phyloP scores from a whole-genome alignment of 2,797 vertebrate species.

The Ctenopoma kingsleyae region DNA sequence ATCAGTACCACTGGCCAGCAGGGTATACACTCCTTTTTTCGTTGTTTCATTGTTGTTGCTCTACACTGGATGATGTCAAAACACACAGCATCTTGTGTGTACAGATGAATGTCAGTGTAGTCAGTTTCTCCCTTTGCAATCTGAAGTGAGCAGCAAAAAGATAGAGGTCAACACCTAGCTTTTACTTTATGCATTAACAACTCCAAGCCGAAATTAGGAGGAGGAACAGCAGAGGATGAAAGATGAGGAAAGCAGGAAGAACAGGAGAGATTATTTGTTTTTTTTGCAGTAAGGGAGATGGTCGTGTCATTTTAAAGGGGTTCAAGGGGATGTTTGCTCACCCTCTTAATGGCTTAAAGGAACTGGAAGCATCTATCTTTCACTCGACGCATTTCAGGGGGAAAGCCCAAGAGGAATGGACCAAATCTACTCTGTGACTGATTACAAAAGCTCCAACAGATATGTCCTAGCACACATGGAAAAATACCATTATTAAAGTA shows the following conservation, averaged over 20 bases:
- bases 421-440: conserved; percentile 50
- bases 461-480: conserved; percentile 53
- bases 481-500: conserved; percentile 62
- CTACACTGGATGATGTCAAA: conserved; percentile 14
- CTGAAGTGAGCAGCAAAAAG: conserved; percentile 42
- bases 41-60: conserved; percentile 24
- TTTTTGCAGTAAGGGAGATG: conserved; percentile 33
- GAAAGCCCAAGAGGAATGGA: conserved; percentile 44
- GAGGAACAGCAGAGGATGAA: conserved; percentile 33
- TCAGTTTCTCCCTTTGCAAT: conserved; percentile 13
- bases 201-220: conserved; percentile 35
- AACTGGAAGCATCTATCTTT: conserved; percentile 77
- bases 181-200: conserved; percentile 55
- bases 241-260: conserved; percentile 33
- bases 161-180: conserved; percentile 63
- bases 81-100: conserved; percentile 32
- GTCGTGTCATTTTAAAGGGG: conserved; percentile 72
- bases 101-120: conserved; percentile 19
- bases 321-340: conserved; percentile 77
- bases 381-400: conserved; percentile 53
- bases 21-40: conserved; percentile 13
- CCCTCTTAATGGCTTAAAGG: conserved; percentile 76
- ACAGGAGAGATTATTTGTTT: conserved; percentile 54
- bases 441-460: conserved; percentile 62
- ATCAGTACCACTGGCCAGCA: neutral